phyloP scores from a whole-genome alignment of 1,140 invertebrate species.

The Belonocnema kinseyi region DNA sequence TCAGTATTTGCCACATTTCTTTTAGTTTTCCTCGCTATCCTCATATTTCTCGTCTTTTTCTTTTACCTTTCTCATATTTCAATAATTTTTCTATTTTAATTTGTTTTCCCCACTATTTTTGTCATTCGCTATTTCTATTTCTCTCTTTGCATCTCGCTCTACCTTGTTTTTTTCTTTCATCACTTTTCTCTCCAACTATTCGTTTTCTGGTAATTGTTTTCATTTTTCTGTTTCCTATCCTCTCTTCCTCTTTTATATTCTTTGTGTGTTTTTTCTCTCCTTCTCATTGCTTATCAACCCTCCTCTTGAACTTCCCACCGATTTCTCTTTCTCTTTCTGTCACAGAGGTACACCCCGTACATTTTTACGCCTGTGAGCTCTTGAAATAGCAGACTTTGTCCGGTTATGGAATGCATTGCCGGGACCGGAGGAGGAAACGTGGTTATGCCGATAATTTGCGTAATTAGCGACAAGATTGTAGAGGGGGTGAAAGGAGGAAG shows the following conservation, averaged over 20 bases:
- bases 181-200: conserved; percentile 29
- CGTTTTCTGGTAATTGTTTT: conserved; percentile 7
- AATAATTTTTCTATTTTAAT: too few species aligned
- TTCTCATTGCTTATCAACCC: background rate
- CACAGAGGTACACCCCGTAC: background rate
- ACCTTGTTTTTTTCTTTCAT: conserved; percentile 9
- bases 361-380: background rate
- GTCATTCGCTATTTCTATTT: conserved; percentile 5
- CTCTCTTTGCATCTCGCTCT: conserved; percentile 24
- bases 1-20: too few species aligned
- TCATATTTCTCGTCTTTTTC: too few species aligned
- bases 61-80: background rate
- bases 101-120: background rate
- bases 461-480: conserved; percentile 41
- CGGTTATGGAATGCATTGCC: conserved; percentile 26
- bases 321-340: conserved; percentile 20
- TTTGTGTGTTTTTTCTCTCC: background rate
- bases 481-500: conserved; percentile 22
- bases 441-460: conserved; percentile 46
- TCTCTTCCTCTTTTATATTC: background rate
- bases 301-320: background rate
- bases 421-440: conserved; percentile 4
- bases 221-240: background rate
- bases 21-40: too few species aligned
- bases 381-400: conserved; percentile 38